Percentiles rank a stretch among this genome's conserved stretches.
These are phyloP conservation scores for Campoplex nolae DNA, from an alignment of 2,888 invertebrate species.

Conservation along the genomic window DNA sequence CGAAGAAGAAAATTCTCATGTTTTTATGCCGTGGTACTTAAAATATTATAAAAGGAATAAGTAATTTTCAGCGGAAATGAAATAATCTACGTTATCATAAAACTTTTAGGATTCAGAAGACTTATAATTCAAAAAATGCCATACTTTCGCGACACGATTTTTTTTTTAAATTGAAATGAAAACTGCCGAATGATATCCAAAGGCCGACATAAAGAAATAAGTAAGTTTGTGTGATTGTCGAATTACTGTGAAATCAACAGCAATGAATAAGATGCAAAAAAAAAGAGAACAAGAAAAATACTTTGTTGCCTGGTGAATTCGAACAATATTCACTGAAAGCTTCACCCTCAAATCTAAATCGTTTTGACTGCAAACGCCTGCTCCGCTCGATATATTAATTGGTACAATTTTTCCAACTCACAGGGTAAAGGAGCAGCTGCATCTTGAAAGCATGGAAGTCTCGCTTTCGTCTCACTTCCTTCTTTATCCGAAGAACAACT, in stretches of 20 bases:
- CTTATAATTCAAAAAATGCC: not conserved
- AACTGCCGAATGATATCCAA: not conserved
- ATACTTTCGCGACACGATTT: no score
- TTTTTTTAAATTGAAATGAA: no score
- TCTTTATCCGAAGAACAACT: slow-evolving; percentile 37
- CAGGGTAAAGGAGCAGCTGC: slow-evolving; percentile 54
- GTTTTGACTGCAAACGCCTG: not conserved
- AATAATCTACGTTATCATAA: not conserved
- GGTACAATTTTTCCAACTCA: slow-evolving; percentile 41
- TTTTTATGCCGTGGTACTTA: not conserved
- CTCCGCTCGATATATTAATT: not conserved
- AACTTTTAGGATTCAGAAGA: not conserved
- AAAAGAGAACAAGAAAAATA: not conserved
- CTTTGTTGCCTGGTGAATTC: not conserved
- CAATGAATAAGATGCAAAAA: not conserved
- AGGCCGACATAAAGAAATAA: not conserved
- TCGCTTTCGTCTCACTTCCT: slow-evolving; percentile 46
- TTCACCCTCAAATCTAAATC: not conserved
- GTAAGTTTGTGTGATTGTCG: not conserved
- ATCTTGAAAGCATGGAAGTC: slow-evolving; percentile 62
- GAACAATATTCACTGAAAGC: not conserved
- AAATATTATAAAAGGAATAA: no score
- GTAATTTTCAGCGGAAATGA: not conserved
- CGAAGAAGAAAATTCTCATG: not conserved
- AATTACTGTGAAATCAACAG: not conserved